Evolutionary conservation across 1,140 invertebrate genomes (phyloP).

Genomic region (Microplitis demolitor): DNA sequence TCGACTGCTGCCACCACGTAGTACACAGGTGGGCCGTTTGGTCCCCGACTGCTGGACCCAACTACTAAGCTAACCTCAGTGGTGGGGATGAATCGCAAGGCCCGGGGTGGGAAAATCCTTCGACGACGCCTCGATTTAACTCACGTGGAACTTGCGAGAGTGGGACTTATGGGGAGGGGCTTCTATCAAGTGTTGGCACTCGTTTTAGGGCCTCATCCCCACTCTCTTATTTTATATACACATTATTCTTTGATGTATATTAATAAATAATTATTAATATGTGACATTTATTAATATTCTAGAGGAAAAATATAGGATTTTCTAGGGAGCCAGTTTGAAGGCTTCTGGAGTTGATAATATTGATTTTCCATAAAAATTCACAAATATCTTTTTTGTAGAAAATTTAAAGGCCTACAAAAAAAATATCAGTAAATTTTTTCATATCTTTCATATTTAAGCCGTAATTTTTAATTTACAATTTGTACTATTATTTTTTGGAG

Average conservation of each 20-base stretch:
- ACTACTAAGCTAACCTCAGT: conserved; percentile 20
- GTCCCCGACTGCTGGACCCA: conserved; percentile 31
- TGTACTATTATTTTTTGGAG: too few species aligned
- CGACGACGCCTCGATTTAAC: conserved; percentile 19
- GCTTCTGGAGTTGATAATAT: too few species aligned
- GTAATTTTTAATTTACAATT: too few species aligned
- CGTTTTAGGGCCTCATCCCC: conserved; percentile 31
- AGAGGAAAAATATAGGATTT: too few species aligned
- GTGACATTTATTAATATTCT: too few species aligned
- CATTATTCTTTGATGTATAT: neutral
- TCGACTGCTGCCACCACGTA: conserved; percentile 31
- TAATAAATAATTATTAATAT: too few species aligned
- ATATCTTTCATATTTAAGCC: too few species aligned
- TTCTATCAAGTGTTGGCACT: conserved; percentile 27
- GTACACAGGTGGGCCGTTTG: conserved; percentile 49
- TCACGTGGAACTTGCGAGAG: conserved; percentile 27
- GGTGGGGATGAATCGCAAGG: conserved; percentile 27
- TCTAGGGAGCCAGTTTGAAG: too few species aligned
- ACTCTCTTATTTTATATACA: conserved; percentile 19
- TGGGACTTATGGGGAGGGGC: conserved; percentile 50
- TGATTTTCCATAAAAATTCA: too few species aligned
- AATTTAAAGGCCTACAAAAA: too few species aligned
- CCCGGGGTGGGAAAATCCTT: conserved; percentile 28
- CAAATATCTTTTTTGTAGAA: too few species aligned
- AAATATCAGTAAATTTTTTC: too few species aligned